These are phyloP conservation scores for Nettapus auritus DNA, from an alignment of 2,113 vertebrate genomes.

Conservation along the genomic window DNA sequence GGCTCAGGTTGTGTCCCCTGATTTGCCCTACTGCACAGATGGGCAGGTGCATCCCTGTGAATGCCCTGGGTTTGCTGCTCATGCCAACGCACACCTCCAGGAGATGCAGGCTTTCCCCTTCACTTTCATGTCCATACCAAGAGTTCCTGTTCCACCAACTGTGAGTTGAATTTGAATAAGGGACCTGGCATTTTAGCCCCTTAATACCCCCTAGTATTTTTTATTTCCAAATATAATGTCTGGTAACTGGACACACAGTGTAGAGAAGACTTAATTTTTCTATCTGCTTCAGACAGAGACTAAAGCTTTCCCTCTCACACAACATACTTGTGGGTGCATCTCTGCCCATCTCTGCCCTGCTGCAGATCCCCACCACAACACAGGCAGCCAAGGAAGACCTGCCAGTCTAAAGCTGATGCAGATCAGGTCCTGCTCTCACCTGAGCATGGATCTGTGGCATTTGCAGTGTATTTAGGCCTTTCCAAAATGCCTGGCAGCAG, in stretches of 20 bases:
- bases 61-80: not conserved
- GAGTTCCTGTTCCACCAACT: not conserved
- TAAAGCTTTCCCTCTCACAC: not conserved
- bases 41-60: not conserved
- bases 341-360: not conserved
- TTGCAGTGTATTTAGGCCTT: not conserved
- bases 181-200: not conserved
- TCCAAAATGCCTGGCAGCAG: not conserved
- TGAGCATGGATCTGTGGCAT: not conserved
- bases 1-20: not conserved
- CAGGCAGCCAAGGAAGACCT: not conserved
- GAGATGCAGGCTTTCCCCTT: not conserved
- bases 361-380: not conserved
- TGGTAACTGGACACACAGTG: not conserved
- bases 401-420: not conserved
- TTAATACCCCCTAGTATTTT: too few species aligned
- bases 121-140: not conserved
- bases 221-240: not conserved
- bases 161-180: not conserved
- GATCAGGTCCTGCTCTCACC: not conserved
- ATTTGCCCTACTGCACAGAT: not conserved
- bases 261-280: not conserved
- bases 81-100: fast-evolving
- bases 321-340: fast-evolving
- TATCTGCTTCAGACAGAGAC: not conserved